Evolutionary conservation across 2,113 vertebrate species (phyloP).

Genomic region (Monopterus albus): DNA sequence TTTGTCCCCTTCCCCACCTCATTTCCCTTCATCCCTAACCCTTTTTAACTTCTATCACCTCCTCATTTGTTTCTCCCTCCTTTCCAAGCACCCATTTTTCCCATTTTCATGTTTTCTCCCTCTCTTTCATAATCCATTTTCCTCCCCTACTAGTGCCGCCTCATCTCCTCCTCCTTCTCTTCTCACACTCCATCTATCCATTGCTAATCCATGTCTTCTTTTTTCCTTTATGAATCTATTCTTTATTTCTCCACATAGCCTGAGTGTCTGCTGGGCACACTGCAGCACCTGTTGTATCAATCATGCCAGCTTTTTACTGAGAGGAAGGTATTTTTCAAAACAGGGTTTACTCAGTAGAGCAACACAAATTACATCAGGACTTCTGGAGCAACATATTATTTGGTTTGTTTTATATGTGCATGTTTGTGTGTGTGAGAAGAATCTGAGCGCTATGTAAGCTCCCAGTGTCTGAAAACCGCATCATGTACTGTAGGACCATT

Average conservation of each 20-base stretch:
- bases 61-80: conserved; percentile 11
- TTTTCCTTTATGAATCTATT: conserved; percentile 57
- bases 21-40: conserved; percentile 53
- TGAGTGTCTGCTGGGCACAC: background rate
- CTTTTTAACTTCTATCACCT: conserved; percentile 41
- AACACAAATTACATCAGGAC: conserved; percentile 24
- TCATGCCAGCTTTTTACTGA: conserved; percentile 45
- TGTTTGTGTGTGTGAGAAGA: background rate
- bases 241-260: conserved; percentile 21
- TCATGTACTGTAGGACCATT: background rate
- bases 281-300: conserved; percentile 58
- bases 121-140: conserved; percentile 66
- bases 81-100: conserved; percentile 36
- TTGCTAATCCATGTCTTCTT: conserved; percentile 60
- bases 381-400: conserved; percentile 9
- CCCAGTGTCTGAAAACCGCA: conserved; percentile 2
- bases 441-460: background rate
- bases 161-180: conserved; percentile 40
- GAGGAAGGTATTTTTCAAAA: conserved; percentile 30
- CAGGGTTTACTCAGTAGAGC: conserved; percentile 4
- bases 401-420: conserved; percentile 34
- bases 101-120: conserved; percentile 39
- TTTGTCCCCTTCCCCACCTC: conserved; percentile 44
- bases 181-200: conserved; percentile 37
- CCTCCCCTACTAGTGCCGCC: conserved; percentile 35